These are phyloP conservation scores for Tipula lateralis DNA, from an alignment of 2,888 invertebrate genomes.

Conservation along the genomic window DNA sequence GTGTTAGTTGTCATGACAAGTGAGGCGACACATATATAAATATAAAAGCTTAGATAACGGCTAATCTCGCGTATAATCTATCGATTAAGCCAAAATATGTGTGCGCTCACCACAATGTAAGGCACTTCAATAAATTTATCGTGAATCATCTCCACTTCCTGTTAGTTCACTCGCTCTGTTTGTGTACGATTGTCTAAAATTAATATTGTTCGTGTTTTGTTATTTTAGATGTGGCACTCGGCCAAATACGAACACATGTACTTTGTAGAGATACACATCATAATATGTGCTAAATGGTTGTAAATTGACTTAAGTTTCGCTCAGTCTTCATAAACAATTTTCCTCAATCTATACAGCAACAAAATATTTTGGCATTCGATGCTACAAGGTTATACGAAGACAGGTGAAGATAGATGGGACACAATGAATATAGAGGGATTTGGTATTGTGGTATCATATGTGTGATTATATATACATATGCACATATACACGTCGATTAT, in stretches of 20 bases:
- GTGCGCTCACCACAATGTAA: neutral
- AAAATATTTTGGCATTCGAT: neutral
- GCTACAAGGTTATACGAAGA: neutral
- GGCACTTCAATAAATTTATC: neutral
- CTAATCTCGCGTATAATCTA: neutral
- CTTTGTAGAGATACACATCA: neutral
- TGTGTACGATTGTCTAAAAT: neutral
- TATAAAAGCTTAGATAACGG: neutral
- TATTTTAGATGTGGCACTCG: neutral
- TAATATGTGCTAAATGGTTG: neutral
- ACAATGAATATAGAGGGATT: neutral
- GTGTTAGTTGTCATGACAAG: constrained; percentile 11
- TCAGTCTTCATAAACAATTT: neutral
- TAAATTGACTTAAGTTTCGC: neutral
- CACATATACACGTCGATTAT: neutral
- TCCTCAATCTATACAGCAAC: neutral
- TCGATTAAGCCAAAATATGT: neutral
- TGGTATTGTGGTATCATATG: neutral
- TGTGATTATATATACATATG: neutral
- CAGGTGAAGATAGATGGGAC: neutral
- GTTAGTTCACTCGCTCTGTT: neutral
- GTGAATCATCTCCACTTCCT: neutral
- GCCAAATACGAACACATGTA: neutral
- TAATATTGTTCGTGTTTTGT: neutral
- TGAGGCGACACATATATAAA: neutral